Evolutionary conservation across 2,113 vertebrate genomes (phyloP).

Genomic region (Coptodon bakossiorum): DNA sequence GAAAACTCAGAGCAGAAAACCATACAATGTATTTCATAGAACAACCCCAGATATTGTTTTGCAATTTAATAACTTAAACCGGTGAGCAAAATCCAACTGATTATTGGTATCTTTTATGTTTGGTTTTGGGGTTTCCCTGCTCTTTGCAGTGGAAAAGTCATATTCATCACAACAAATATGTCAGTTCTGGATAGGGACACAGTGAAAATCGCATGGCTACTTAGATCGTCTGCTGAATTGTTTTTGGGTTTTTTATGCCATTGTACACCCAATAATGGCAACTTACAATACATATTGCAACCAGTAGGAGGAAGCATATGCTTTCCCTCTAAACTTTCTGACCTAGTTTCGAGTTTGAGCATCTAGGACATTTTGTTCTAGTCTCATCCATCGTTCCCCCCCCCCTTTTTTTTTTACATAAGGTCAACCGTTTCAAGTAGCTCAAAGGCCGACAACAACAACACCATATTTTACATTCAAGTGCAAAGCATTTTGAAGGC

Average conservation of each 20-base stretch:
- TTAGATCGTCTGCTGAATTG: not conserved
- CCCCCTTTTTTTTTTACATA: constrained; percentile 9
- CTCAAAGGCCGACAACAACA: not conserved
- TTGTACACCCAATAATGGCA: not conserved
- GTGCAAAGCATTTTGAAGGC: not conserved
- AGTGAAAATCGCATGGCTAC: not conserved
- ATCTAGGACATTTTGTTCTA: constrained; percentile 74
- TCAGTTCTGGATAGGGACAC: not conserved
- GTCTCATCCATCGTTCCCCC: constrained; percentile 25
- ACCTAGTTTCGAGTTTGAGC: constrained; percentile 59
- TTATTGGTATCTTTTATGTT: not conserved
- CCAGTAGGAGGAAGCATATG: constrained; percentile 65
- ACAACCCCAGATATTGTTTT: not conserved
- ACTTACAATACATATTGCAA: constrained; percentile 11
- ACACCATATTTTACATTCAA: not conserved
- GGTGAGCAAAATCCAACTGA: not conserved
- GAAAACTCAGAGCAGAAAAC: not conserved
- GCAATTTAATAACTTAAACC: not conserved
- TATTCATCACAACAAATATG: not conserved
- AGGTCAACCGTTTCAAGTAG: constrained; percentile 48
- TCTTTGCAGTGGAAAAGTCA: not conserved
- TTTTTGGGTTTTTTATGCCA: not conserved
- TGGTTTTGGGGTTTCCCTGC: not conserved
- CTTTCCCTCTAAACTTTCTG: constrained; percentile 44
- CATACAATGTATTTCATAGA: not conserved